phyloP scores from a whole-genome alignment of 1,140 invertebrate species.

The Elymnias hypermnestra region DNA sequence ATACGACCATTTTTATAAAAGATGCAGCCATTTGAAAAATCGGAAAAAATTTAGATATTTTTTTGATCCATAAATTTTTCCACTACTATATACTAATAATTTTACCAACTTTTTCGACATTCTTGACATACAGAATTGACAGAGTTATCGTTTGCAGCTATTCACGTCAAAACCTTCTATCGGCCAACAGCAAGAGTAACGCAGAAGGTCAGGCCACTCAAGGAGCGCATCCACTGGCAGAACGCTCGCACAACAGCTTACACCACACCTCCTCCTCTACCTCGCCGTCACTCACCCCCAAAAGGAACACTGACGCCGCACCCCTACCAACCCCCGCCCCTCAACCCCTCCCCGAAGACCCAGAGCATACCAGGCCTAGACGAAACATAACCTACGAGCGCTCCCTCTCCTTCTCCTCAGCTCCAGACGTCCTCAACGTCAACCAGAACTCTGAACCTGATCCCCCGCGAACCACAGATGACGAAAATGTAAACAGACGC shows the following conservation, averaged over 20 bases:
- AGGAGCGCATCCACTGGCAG: constrained; percentile 61
- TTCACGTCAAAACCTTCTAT: constrained; percentile 89
- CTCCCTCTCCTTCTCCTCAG: too few species aligned
- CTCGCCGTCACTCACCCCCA: constrained; percentile 52
- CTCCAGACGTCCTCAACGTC: constrained; percentile 75
- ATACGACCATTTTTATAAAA: too few species aligned
- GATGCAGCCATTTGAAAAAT: too few species aligned
- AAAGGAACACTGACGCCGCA: constrained; percentile 51
- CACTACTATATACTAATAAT: too few species aligned
- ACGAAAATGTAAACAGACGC: constrained; percentile 33
- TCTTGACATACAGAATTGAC: too few species aligned
- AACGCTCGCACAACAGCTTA: constrained; percentile 71
- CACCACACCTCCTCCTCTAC: constrained; percentile 49
- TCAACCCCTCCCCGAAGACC: too few species aligned
- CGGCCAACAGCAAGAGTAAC: constrained; percentile 81
- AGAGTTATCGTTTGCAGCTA: constrained; percentile 79
- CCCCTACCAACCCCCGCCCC: constrained; percentile 54
- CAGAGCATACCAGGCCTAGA: too few species aligned
- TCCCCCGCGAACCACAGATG: constrained; percentile 24
- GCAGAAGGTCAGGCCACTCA: constrained; percentile 72
- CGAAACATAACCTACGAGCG: too few species aligned
- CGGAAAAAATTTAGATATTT: too few species aligned
- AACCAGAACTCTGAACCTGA: constrained; percentile 62
- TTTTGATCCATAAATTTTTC: too few species aligned
- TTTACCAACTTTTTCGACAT: too few species aligned